phyloP scores from a whole-genome alignment of 2,113 vertebrate species.

The Passerina amoena region DNA sequence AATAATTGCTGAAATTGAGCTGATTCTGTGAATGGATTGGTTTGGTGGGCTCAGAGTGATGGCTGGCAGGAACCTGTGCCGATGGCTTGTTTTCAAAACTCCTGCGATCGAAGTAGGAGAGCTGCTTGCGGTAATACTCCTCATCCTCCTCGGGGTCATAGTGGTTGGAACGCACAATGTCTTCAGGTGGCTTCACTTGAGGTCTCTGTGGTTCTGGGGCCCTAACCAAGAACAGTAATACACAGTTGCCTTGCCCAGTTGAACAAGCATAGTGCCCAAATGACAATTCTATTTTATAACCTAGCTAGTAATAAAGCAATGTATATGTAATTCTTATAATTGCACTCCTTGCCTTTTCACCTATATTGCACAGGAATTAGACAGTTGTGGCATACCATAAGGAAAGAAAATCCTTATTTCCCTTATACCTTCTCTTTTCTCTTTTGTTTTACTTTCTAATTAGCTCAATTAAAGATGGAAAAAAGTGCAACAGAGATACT shows the following conservation, averaged over 20 bases:
- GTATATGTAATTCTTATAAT: rapidly evolving
- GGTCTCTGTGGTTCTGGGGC: constrained; percentile 94
- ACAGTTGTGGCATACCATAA: not conserved
- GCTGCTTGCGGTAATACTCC: constrained; percentile 95
- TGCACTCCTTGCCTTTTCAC: not conserved
- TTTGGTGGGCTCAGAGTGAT: constrained; percentile 85
- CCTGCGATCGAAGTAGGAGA: constrained; percentile 94
- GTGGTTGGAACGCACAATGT: constrained; percentile 87
- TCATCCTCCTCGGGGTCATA: constrained; percentile 95
- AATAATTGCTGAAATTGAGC: constrained; percentile 81
- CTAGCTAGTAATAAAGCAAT: not conserved
- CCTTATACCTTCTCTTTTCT: not conserved
- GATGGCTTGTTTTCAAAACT: constrained; percentile 91
- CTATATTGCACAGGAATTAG: not conserved
- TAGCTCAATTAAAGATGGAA: not conserved
- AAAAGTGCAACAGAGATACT: not conserved
- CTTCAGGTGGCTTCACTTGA: constrained; percentile 86
- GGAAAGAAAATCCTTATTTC: not conserved
- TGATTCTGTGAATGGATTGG: constrained; percentile 82
- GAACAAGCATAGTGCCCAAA: not conserved
- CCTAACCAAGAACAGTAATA: constrained; percentile 58
- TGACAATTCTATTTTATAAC: not conserved
- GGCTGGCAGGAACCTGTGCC: constrained; percentile 78
- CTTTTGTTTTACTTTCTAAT: not conserved
- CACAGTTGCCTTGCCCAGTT: not conserved